phyloP scores from a whole-genome alignment of 2,797 vertebrate genomes.

The Sphenopsis melanotis region DNA sequence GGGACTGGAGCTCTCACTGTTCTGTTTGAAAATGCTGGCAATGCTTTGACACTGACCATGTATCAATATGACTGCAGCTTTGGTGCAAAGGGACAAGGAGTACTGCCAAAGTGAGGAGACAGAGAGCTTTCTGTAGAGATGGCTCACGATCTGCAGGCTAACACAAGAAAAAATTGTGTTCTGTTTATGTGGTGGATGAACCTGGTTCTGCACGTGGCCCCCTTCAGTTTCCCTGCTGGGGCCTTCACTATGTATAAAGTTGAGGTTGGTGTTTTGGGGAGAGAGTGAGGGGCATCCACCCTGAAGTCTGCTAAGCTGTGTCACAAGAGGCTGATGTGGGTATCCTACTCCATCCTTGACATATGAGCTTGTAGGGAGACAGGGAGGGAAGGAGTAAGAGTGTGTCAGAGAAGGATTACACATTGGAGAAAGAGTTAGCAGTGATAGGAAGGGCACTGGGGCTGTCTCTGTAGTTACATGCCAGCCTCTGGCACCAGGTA shows the following conservation, averaged over 20 bases:
- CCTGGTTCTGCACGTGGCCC: neutral
- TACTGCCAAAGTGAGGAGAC: neutral
- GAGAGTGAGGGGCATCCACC: neutral
- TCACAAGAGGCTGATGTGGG: neutral
- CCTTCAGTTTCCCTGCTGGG: neutral
- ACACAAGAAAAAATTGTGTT: neutral
- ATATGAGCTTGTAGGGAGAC: neutral
- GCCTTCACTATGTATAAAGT: neutral
- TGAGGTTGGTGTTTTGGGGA: neutral
- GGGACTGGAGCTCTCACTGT: neutral
- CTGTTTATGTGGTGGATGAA: neutral
- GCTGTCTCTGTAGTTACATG: neutral
- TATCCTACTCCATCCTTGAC: neutral
- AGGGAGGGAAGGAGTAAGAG: neutral
- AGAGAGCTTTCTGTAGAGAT: neutral
- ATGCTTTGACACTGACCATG: neutral
- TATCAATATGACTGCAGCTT: neutral
- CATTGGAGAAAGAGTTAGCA: neutral
- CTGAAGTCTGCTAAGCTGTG: neutral
- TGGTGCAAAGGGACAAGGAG: neutral
- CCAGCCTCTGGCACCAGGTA: neutral
- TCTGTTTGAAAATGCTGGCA: neutral
- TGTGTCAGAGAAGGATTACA: neutral
- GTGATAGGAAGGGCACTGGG: neutral
- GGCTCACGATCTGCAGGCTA: neutral